Base-by-base conservation (phyloP, 2,888 invertebrate genomes). In the Chrysotoxum bicinctum region DNA sequence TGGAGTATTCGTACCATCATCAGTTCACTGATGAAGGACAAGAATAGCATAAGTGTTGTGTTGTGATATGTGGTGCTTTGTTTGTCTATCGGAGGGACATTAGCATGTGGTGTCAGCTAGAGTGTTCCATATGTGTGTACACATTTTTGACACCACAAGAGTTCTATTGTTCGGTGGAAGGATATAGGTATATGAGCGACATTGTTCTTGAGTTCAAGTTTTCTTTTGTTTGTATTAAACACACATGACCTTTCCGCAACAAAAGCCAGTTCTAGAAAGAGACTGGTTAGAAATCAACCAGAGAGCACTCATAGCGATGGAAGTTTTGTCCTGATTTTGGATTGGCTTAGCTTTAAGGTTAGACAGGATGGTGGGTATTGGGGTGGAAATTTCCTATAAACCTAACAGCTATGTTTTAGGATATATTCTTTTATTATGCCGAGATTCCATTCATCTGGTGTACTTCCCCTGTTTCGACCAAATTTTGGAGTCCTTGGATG, bases 171-270 rank as follows among this genome's bases (percentile, higher is more conserved):
- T 48, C 64, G 21, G 72, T 30, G 40, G 16, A 48, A 48, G 54
- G 60, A 58, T 70, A 50, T 66, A 23, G 60, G 52, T 70, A 50
- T 66, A 23, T 66, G 66, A 52, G 56, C 76, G 54, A 58, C 48
- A 77, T 81, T 77, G 81, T 85, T 76, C 62, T 69, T 73, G 69
- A 60, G 76, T 69, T 80, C 69, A 85, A 81, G 81, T 76, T 77
- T 68, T 73, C 56, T 76, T 76, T 85, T 69, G 85, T 85, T 77
- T 64, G 54, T 56, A 72, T 72, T 35, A 32, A 66, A 66, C 62
- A 60, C 54, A 76, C 76, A 73, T 85, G 76, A 76, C 85, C 81
- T 85, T 81, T 68, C 19, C 19, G 16, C 19, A 69, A 85, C 76
- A 85, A 81, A 76, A 32, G 68, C 54, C 54, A 50, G 30, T 40